Base-by-base conservation (phyloP, 1,140 invertebrate genomes). In the Pomacea maculata region DNA sequence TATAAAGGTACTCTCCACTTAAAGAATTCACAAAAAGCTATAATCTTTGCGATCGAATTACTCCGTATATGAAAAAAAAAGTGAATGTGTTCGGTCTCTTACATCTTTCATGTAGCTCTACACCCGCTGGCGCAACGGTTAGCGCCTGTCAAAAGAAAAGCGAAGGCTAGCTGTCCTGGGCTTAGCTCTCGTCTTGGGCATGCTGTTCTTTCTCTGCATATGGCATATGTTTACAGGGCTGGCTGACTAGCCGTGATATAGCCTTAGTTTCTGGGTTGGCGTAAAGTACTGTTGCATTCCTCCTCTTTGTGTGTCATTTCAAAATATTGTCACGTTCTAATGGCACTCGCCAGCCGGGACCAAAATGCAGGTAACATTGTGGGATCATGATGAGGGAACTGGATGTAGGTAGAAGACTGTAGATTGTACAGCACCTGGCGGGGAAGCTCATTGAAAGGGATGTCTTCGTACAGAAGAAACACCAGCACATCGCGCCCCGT, bases 401-500 rank as follows among this genome's bases (percentile, higher is more conserved):
- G 29, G 17, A 84, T 70, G 80, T 84, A 84, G n/a, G 82, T 82
- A 55, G 75, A 80, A 25, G 79, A 70, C 55, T 72, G 74, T 4
- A 85, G 67, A 12, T 83, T 65, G 75, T 85, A 81, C 6, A 82
- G 55, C 12, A 85, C 52, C 17, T 82, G 78, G 11, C 70, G 61
- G 1, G 81, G 77, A 14, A 85, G 76, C 21, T 80, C 57, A 10
- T 79, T 54, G 14, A 54, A 45, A 15, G 79, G 81, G 61, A 85
- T 77, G 63, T 84, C 76, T 75, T 85, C 79, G 52, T 80, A 78
- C 54, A 86, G 45, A 54, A 86, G 63, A 21, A 83, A 78, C 19
- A 82, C n/a, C 11, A 86, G 29, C n/a, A 84, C 80, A 15, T 80
- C 74, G 17, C 83, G 52, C n/a, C 82, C 83, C 2, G 73, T 84